Evolutionary conservation across 1,140 invertebrate genomes (phyloP), one percentile per base, ranked within the genome.

Genomic region (Cotesia chilonis): DNA sequence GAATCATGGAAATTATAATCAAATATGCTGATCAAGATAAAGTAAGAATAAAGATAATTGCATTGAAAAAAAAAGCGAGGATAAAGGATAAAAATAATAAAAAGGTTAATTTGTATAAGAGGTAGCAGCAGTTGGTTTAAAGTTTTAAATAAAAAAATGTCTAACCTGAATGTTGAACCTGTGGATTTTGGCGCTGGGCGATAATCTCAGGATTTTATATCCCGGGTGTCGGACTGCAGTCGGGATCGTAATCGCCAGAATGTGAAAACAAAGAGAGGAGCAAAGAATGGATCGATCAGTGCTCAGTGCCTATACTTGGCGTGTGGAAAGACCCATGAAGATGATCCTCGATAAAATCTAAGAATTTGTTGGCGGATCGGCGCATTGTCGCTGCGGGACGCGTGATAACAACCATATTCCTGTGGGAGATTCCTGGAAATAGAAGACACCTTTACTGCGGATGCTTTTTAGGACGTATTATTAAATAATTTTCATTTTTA

Each of bases 11-110:
- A 36, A 60, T 36, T 20, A 36, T 60, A 20, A 36, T 60, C 59
- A 60, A 60, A 60, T 20, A 35, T 60, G 59, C 59, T 60, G 59
- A 60, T 20, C 28, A 60, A 60, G 20, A 12, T 35, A 35, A 28
- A 35, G 28, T 20, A 36, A 60, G 17, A 17, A 17, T 17, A 17
- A 17, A 17, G 17, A 17, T 17, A 35, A 60, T 35, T 35, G 9
- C 9, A 35, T 35, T 60, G 20, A 20, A 10, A 60, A 12, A 12
- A 57, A 57, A 5, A n/a, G 6, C 28, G 28, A 28, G 28, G 28
- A 28, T 28, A 28, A 28, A 28, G 17, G 5, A 57, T 17, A 57
- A 60, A 60, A 60, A 20, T 35, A 28, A 60, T 35, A 60, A 60
- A 60, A 35, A 20, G 17, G 20, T 20, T 36, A 20, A 60, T 35